Base-by-base conservation (phyloP, 2,113 vertebrate species). In the Leiothrix lutea region DNA sequence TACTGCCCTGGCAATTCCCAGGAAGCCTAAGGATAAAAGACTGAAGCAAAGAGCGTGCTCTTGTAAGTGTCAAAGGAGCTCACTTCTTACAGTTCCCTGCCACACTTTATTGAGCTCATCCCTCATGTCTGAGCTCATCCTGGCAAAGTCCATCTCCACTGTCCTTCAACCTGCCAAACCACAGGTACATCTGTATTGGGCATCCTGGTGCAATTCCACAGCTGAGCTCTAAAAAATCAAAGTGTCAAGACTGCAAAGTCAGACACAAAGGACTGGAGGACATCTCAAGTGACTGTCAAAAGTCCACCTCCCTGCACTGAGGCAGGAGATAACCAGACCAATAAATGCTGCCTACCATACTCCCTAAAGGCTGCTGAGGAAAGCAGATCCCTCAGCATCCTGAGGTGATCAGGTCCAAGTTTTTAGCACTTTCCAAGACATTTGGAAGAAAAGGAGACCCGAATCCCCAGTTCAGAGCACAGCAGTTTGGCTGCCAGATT, bases 401-500 rank as follows among this genome's bases (percentile, higher is more conserved):
- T 0, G 0, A 95, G 53, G n/a, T 44, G 65, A 75, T 48, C 53
- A 44, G 29, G 53, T 25, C 62, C 0, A 5, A 82, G 50, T 14
- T 75, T 69, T 80, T 48, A 79, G 35, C 45, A 85, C 74, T 72
- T 75, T 33, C 36, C 31, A 61, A 85, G 44, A 21, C 15, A 81
- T 18, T 11, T 90, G 87, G 61, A 79, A 91, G 81, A 88, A 88
- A 77, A 21, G 12, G n/a, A 85, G 73, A 82, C 61, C 70, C 36
- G 35, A 77, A 82, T 69, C 74, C 45, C 31, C n/a, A 36, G 42
- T 67, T 78, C 44, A 71, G 47, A 87, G 73, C 47, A 29, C 33
- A 70, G 58, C 48, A 84, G 26, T 89, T 60, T 31, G 13, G 48
- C 54, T 90, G 92, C 81, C 81, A 93, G 74, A 57, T 80, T 42